Evolutionary conservation across 2,113 vertebrate species (phyloP), one percentile per base, ranked within the genome.

Genomic region (Micronycteris hirsuta): DNA sequence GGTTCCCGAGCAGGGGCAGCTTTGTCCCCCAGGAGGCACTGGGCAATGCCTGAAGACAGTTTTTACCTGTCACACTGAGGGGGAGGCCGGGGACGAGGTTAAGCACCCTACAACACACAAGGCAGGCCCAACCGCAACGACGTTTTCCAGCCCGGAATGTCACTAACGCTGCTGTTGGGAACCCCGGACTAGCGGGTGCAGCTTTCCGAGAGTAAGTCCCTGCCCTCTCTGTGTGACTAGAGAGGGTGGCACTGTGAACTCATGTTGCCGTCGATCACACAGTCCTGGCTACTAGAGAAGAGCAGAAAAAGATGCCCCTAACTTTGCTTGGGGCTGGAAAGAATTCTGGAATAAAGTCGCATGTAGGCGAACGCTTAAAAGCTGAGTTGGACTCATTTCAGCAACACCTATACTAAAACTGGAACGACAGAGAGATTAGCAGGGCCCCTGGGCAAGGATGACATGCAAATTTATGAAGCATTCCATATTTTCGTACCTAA

Each of bases 251-350:
- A 45, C 16, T 12, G 1, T 22, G 77, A 52, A 65, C 13, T 22
- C 65, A 24, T 33, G 8, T 10, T 28, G 33, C 15, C 24, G 17
- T 22, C 1, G 5, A 58, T 3, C 17, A 9, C 86, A 47, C 16
- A 56, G 12, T 13, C 11, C 19, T 11, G 24, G 24, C 13, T 2
- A 4, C 58, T 12, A 5, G 0, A 3, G 41, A n/a, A 49, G 41
- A 43, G 5, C 31, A 65, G 70, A 33, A 43, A 20, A 74, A 24
- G 19, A 20, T 33, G 15, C 9, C 10, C 7, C 7, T 56, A 7
- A 45, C 15, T 91, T 86, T 63, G 54, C 41, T 38, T 45, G 31
- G 36, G 5, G 5, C 47, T 43, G 45, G 26, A 68, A 82, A 33
- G 10, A 45, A 43, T 73, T 83, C 56, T 36, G 26, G 68, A 68